phyloP scores from a whole-genome alignment of 2,797 vertebrate species.

The Oreochromis grahami region DNA sequence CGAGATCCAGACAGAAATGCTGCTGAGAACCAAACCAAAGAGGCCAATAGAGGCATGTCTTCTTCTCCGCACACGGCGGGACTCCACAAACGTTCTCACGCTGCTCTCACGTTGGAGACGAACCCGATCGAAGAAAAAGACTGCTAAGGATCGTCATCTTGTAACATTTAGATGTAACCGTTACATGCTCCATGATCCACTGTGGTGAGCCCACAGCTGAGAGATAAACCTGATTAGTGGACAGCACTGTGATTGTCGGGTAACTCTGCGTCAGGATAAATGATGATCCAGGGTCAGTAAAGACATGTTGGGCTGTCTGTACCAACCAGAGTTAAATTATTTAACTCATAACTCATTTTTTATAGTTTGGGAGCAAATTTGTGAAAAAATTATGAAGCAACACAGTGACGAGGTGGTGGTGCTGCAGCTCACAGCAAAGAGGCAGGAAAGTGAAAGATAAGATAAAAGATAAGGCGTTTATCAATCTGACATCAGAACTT shows the following conservation, averaged over 20 bases:
- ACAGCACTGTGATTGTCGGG: background rate
- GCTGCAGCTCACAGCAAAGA: accelerated
- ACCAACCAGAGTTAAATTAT: background rate
- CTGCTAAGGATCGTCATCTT: background rate
- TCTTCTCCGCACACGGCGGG: accelerated
- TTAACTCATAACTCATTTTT: background rate
- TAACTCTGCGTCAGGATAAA: background rate
- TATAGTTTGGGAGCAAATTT: accelerated
- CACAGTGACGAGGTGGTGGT: background rate
- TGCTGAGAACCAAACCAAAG: background rate
- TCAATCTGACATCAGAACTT: background rate
- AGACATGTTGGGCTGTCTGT: background rate
- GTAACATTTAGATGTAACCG: accelerated
- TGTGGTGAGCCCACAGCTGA: background rate
- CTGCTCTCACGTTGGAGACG: background rate
- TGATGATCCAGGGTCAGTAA: background rate
- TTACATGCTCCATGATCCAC: background rate
- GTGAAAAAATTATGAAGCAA: background rate
- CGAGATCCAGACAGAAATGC: background rate
- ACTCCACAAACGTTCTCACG: background rate
- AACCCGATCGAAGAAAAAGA: background rate
- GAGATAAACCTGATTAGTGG: background rate
- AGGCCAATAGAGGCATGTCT: background rate
- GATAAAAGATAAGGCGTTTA: accelerated
- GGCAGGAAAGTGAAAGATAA: background rate